phyloP scores from a whole-genome alignment of 2,797 vertebrate genomes.

The Mormyrus proboscirostris region DNA sequence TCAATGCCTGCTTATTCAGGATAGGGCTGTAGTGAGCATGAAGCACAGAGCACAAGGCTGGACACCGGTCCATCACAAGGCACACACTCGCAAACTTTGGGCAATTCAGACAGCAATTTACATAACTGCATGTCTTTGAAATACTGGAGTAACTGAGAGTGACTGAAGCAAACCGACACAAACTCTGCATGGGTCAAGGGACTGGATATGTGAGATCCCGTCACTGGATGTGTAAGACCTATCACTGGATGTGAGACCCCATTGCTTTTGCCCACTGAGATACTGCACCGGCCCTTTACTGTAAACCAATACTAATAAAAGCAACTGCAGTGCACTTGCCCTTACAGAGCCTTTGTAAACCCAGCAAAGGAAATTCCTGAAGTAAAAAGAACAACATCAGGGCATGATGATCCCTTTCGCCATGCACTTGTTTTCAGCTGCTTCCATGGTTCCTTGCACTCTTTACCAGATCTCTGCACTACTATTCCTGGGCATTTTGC shows the following conservation, averaged over 20 bases:
- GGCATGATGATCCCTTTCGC: background rate
- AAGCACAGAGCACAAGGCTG: background rate
- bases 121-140: background rate
- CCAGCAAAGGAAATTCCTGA: background rate
- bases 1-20: background rate
- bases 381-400: background rate
- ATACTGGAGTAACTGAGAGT: background rate
- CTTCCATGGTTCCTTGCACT: background rate
- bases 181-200: background rate
- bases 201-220: background rate
- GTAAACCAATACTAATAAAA: background rate
- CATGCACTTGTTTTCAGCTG: background rate
- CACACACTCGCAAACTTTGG: background rate
- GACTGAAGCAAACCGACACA: background rate
- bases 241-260: background rate
- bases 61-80: background rate
- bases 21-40: background rate
- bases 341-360: background rate
- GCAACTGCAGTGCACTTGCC: background rate
- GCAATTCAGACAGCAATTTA: background rate
- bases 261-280: background rate
- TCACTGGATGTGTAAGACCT: background rate
- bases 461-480: background rate
- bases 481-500: slow-evolving; percentile 10
- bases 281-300: background rate